Conservation (phyloP, 2,797 vertebrate genomes). For the Smutsia gigantea region DNA sequence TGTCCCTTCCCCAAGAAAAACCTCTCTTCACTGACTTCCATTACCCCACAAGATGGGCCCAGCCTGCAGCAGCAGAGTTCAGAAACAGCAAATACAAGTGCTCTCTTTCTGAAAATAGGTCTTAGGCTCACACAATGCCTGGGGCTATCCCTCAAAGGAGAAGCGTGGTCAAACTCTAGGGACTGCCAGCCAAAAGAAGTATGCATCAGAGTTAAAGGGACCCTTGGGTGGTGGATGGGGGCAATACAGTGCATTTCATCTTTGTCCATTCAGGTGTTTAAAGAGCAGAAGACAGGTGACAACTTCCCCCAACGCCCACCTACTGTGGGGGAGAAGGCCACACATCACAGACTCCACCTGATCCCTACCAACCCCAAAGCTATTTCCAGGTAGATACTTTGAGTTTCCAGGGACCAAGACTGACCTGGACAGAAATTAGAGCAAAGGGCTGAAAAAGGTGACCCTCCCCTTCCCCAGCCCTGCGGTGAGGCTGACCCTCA, state of each 20-base stretch:
- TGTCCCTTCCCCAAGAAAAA: constrained; percentile 25
- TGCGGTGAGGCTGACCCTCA: constrained; percentile 46
- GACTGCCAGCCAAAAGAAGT: not conserved
- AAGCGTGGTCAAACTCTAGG: not conserved
- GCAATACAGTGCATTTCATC: constrained; percentile 58
- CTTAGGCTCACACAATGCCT: not conserved
- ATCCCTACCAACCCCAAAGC: not conserved
- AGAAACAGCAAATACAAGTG: not conserved
- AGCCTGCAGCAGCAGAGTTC: not conserved
- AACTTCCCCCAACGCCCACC: not conserved
- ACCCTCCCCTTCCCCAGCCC: not conserved
- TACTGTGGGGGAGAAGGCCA: not conserved
- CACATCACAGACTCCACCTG: not conserved
- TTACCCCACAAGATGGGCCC: not conserved
- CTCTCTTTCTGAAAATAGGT: constrained; percentile 8
- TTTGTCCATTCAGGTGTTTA: constrained; percentile 14
- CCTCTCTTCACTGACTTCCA: not conserved
- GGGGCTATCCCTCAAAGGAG: not conserved
- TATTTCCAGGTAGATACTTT: constrained; percentile 50
- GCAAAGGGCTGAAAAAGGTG: not conserved
- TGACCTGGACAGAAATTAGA: constrained; percentile 41
- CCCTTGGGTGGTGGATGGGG: not conserved
- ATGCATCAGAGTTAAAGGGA: not conserved
- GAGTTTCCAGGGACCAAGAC: not conserved
- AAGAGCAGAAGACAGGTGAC: constrained; percentile 1